Evolutionary conservation across 1,140 invertebrate species (phyloP), one percentile per base, ranked within the genome.

Genomic region (Drosophila carrolli): DNA sequence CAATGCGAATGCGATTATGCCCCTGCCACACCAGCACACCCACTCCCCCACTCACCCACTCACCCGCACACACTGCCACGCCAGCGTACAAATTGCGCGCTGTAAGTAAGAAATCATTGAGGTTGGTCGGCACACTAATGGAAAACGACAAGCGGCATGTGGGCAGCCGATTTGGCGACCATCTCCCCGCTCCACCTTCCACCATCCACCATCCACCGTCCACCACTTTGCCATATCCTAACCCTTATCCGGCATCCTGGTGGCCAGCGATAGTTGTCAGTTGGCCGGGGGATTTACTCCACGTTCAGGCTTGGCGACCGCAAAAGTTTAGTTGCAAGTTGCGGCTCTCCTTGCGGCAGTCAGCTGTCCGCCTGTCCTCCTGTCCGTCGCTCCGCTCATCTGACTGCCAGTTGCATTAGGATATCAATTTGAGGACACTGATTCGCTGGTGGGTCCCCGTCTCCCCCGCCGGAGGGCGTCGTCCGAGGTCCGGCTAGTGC

Each of bases 71-170:
- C 74, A 76, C 50, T 56, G 56, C 62, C 60, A 51, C 75, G 44
- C 53, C 65, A 60, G 70, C 79, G 66, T 66, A 71, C 60, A 63
- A 83, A 88, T 66, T 76, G 84, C 79, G 60, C 57, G 75, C 68
- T 68, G 84, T 78, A 83, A 88, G 84, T 88, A 88, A 88, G 85
- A 88, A 88, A 88, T 88, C 84, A 88, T 88, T 84, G 81, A 89
- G 80, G 84, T 84, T 89, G 84, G 85, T 84, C 84, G 76, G 68
- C 75, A 58, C 75, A 82, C 84, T 88, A 88, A 89, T 89, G 85
- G 77, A 84, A 89, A 89, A 78, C 81, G 84, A 88, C 83, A 81
- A 80, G 85, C 73, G 73, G 68, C 84, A 89, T 88, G 84, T 89
- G 84, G 77, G 76, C 68, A 89, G 58, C 75, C 61, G 68, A 74